phyloP scores from a whole-genome alignment of 2,113 vertebrate species.

The Acrocephalus arundinaceus region DNA sequence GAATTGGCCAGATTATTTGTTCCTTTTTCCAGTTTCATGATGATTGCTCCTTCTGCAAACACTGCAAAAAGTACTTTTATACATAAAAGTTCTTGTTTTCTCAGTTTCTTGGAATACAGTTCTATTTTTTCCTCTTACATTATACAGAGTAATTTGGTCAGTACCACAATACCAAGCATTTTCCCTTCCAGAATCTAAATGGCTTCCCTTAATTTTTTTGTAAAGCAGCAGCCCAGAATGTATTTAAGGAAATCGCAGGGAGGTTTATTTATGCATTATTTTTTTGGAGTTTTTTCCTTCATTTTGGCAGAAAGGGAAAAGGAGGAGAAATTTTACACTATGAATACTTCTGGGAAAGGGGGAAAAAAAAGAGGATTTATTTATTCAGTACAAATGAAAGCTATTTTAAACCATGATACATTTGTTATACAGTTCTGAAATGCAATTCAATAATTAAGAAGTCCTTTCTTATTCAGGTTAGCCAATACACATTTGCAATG shows the following conservation, averaged over 20 bases:
- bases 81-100: neutral
- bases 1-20: neutral
- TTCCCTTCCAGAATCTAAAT: neutral
- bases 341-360: neutral
- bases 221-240: neutral
- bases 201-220: neutral
- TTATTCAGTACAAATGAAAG: neutral
- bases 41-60: neutral
- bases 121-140: neutral
- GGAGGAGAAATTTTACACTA: neutral
- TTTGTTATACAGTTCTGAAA: neutral
- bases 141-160: neutral
- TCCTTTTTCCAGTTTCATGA: neutral
- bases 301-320: neutral
- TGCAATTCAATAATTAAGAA: neutral
- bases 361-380: neutral
- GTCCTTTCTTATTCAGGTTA: slow-evolving; percentile 82
- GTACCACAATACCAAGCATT: neutral
- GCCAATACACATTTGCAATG: slow-evolving; percentile 98
- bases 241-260: neutral
- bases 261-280: neutral
- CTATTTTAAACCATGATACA: neutral
- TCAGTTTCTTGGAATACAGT: neutral
- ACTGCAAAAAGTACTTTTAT: neutral
- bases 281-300: neutral